Evolutionary conservation across 2,888 invertebrate genomes (phyloP).

Genomic region (Epistrophe grossulariae): DNA sequence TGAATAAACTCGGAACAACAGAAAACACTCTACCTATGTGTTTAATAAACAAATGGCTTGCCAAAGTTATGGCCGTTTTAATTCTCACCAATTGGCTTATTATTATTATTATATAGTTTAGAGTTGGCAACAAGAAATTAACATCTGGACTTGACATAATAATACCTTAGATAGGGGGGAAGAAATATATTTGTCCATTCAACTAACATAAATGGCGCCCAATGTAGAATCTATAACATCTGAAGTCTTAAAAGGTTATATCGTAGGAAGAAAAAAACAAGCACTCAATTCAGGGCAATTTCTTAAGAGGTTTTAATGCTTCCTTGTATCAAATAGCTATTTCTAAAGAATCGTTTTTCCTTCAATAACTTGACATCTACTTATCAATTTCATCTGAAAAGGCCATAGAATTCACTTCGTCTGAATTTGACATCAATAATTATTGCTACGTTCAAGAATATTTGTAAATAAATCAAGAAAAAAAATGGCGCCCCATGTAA

Average conservation of each 20-base stretch:
- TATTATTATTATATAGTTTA: not conserved
- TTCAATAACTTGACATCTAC: not conserved
- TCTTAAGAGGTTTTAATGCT: not conserved
- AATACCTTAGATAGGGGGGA: not conserved
- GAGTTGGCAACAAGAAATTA: not conserved
- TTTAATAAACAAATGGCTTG: conserved; percentile 42
- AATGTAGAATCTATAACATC: not conserved
- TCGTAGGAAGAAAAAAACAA: not conserved
- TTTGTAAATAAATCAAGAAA: not conserved
- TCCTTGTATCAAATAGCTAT: not conserved
- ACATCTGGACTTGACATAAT: conserved; percentile 14
- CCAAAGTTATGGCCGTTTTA: conserved; percentile 18
- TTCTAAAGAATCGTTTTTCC: not conserved
- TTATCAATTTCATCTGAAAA: not conserved
- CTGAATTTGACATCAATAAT: not conserved
- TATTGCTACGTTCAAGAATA: not conserved
- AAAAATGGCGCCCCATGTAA: not conserved
- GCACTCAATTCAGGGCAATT: not conserved
- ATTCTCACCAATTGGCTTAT: conserved; percentile 19
- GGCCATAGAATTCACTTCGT: not conserved
- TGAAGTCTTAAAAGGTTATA: not conserved
- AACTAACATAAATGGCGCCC: conserved; percentile 29
- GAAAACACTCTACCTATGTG: not conserved
- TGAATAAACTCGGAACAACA: conserved; percentile 7
- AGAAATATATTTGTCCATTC: not conserved